Percentiles rank a stretch among this genome's conserved stretches.
These are phyloP conservation scores for Frankliniella intonsa DNA, from an alignment of 2,888 invertebrate genomes.

Conservation along the genomic window DNA sequence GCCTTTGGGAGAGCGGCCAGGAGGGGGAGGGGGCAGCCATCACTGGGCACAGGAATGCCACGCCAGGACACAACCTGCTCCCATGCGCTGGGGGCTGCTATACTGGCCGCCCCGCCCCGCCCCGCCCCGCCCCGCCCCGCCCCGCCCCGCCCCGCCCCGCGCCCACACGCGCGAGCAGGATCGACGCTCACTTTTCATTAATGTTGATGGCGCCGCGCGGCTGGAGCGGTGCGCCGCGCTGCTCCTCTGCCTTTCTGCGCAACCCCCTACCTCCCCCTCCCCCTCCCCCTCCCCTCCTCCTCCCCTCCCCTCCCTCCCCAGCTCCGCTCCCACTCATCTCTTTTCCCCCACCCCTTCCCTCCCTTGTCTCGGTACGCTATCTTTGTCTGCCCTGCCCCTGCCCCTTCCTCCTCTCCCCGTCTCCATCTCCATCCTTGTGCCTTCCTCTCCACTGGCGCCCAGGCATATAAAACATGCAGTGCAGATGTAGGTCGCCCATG, in stretches of 20 bases:
- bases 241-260: not conserved
- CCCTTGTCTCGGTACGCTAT: not conserved
- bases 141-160: not conserved
- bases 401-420: not conserved
- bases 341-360: not conserved
- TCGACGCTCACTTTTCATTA: constrained; percentile 17
- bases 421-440: not conserved
- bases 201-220: not conserved
- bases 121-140: not conserved
- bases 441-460: not conserved
- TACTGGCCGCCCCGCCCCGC: not conserved
- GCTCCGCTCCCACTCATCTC: not conserved
- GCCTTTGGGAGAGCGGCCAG: too few species aligned
- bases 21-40: too few species aligned
- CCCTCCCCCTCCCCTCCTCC: not conserved
- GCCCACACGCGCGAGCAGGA: not conserved
- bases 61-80: too few species aligned
- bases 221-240: not conserved
- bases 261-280: not conserved
- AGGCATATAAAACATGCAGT: constrained; percentile 6
- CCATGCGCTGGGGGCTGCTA: too few species aligned
- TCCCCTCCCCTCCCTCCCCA: not conserved
- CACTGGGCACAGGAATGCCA: too few species aligned
- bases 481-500: not conserved
- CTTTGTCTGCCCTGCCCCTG: not conserved